A percentile compares a stretch with the other conserved stretches of the same genome.
phyloP scores from a whole-genome alignment of 1,140 invertebrate genomes.

The Rhopalosiphum padi region DNA sequence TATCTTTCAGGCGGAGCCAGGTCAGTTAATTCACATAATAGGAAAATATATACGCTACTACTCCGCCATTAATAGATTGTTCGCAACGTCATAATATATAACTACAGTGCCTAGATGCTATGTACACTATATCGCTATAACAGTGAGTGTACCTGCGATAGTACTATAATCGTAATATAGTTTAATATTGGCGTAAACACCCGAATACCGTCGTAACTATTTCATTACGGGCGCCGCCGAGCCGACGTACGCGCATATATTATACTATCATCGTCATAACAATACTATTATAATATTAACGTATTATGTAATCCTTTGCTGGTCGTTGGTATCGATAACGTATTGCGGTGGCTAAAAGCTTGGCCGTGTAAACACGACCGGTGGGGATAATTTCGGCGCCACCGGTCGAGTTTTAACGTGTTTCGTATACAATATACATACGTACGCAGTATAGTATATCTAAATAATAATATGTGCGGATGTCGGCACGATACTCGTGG shows the following conservation, averaged over 20 bases:
- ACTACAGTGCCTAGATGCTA: neutral
- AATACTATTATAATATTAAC: neutral
- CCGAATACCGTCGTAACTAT: neutral
- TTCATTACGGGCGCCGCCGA: neutral
- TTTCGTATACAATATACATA: neutral
- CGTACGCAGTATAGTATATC: neutral
- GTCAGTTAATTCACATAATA: too few relatives aligned
- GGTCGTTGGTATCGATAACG: slow-evolving; percentile 4
- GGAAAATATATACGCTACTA: neutral
- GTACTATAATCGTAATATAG: neutral
- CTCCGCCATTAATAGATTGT: neutral
- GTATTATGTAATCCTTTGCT: neutral
- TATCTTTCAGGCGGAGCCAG: too few relatives aligned
- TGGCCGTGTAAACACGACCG: slow-evolving; percentile 36
- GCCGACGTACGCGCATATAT: neutral
- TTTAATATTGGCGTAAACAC: neutral
- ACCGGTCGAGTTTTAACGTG: slow-evolving; percentile 31
- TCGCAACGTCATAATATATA: neutral
- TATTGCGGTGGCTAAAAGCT: slow-evolving; percentile 7
- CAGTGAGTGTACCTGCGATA: neutral
- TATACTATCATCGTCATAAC: neutral
- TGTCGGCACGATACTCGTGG: neutral
- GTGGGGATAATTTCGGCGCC: slow-evolving; percentile 25
- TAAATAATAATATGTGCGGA: neutral
- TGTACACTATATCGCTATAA: neutral